Evolutionary conservation across 1,140 invertebrate species (phyloP), one percentile per base, ranked within the genome.

Genomic region (Drosophila punjabiensis): DNA sequence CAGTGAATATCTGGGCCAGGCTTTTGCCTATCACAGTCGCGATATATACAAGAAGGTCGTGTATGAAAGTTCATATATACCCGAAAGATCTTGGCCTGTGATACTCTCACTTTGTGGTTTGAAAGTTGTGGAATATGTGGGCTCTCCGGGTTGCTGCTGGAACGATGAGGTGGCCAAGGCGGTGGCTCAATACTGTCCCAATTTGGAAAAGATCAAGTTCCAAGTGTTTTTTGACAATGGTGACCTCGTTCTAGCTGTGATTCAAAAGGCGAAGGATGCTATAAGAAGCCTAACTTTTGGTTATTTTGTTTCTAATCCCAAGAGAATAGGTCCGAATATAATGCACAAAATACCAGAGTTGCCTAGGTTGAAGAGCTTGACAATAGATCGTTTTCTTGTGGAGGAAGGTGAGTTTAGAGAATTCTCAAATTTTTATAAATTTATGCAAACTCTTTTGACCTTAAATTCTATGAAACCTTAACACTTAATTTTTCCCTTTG

Each of bases 11-110:
- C 20, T 56, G 53, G 53, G 53, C 18, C 18, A 11, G 53, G 53
- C 53, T 9, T 56, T 56, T 56, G 53, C 33, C 20, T 56, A 37
- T 24, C 53, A 56, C 53, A 56, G 53, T 37, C 53, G 53, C 53
- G 20, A 24, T 16, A 4, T 16, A 0, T 56, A 56, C 33, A 37
- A 24, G 13, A 7, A 9, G 32, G 32, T 18, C 0, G 20, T 3
- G 13, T 35, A 35, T 20, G 18, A 55, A 0, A 20, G 4, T 14
- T 20, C 11, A 5, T 13, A 1, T 20, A 55, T 55, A 55, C 4
- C 32, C 3, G 3, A 20, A 9, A 20, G 1, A 8, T 11, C 4
- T 7, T 55, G 18, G 18, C 0, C 13, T 9, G 8, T 35, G 3
- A 55, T 55, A 9, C 4, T 55, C 7, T 55, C 53, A 8, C 18